Conservation (phyloP, 64 coral and sea anemone species). For the Stichodactyla helianthus region DNA sequence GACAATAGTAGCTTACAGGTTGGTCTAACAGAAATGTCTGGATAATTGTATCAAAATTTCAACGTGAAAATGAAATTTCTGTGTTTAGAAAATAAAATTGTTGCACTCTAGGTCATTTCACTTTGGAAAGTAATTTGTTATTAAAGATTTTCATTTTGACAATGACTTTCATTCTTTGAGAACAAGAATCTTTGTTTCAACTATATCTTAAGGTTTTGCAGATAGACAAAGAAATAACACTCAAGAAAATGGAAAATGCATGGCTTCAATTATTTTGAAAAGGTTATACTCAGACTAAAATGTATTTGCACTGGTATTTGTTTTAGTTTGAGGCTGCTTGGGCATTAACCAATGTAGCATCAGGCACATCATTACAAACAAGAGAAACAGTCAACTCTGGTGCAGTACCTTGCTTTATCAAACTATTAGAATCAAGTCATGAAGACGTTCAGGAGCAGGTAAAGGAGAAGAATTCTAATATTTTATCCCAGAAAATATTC, state of each 20-base stretch:
- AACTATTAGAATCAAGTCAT: slow-evolving; percentile 71
- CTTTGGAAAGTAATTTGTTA: no score
- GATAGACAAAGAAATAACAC: no score
- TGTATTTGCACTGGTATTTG: not conserved
- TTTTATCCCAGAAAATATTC: not conserved
- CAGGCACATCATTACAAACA: slow-evolving; percentile 91
- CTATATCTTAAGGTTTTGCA: no score
- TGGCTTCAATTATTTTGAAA: no score
- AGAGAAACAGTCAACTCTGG: slow-evolving; percentile 82
- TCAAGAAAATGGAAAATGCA: no score
- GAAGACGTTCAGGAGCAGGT: slow-evolving; percentile 98
- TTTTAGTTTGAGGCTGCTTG: slow-evolving; percentile 96
- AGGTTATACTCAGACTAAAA: no score
- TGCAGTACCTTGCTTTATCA: slow-evolving; percentile 90
- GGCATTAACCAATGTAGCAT: slow-evolving; percentile 96
- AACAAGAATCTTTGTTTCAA: not conserved
- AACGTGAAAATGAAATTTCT: no score
- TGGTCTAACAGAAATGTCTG: not conserved
- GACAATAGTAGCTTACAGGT: slow-evolving; percentile 85
- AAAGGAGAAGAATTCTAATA: not conserved
- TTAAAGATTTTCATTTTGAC: no score
- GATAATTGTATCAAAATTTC: no score
- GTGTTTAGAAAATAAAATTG: no score
- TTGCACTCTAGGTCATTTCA: no score
- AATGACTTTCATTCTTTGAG: no score